Evolutionary conservation across 2,797 vertebrate genomes (phyloP), one percentile per base, ranked within the genome.

Genomic region (Esox masquinongy): DNA sequence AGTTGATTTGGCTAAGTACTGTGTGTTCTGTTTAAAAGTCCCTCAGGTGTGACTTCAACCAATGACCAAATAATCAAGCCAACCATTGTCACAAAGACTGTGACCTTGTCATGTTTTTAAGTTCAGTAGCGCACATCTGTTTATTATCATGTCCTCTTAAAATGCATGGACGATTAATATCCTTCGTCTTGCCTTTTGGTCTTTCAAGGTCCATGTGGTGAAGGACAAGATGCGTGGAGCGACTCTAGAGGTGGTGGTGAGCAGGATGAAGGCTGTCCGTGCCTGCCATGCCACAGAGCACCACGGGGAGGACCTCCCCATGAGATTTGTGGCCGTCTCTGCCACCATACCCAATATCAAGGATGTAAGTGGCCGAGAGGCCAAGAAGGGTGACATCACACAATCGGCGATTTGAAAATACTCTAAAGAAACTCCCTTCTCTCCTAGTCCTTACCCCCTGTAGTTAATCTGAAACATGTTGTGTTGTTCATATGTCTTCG

Each of bases 171-270:
- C 29, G 17, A 67, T 14, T 29, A 64, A 31, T 64, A 29, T 66
- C 15, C 3, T 50, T 4, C 31, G 49, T 24, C 8, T 14, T 47
- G 29, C 17, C 47, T 17, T 5, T 66, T 19, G 22, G 22, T 81
- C 80, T 73, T 74, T 59, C 63, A 87, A 99, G 98, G 95, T 98
- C 17, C 98, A 99, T 15, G 89, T 97, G 84, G 91, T 99, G 83
- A 99, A 98, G 91, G 97, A 99, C 87, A 91, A 94, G 86, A 95
- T 92, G 70, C 97, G 98, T 11, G 98, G 98, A 0, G 96, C 98
- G 64, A 99, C 97, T 1, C 93, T 99, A 85, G 98, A 99, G 83
- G 98, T 97, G 84, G 97, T 99, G 19, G 96, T 99, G 84, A 99
- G 97, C 91, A 95, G 98, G 85, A 99, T 99, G 98, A 99, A 99